phyloP scores from a whole-genome alignment of 2,113 vertebrate genomes.

The Anarhynchus alexandrinus region DNA sequence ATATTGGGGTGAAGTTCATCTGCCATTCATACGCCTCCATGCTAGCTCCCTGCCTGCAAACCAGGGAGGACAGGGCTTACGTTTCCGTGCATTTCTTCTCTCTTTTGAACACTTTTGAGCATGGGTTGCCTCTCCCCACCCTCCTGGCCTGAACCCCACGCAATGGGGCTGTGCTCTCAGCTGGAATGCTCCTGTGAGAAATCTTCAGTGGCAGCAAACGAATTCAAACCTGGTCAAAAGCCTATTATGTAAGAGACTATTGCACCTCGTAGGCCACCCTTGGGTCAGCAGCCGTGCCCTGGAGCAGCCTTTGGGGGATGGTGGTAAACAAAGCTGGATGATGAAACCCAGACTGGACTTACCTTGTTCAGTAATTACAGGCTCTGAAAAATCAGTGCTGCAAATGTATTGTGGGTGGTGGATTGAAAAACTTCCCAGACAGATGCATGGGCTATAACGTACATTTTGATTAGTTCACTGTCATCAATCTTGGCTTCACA shows the following conservation, averaged over 20 bases:
- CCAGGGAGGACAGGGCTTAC: rapidly evolving
- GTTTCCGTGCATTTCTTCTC: not conserved
- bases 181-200: not conserved
- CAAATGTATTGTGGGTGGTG: not conserved
- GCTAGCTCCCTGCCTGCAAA: not conserved
- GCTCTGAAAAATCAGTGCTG: not conserved
- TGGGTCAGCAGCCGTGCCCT: not conserved
- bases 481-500: rapidly evolving
- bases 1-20: not conserved
- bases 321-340: not conserved
- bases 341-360: not conserved
- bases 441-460: not conserved
- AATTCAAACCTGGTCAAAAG: not conserved
- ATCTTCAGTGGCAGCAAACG: not conserved
- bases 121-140: not conserved
- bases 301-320: not conserved
- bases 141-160: not conserved
- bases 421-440: not conserved
- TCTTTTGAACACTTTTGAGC: not conserved
- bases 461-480: not conserved
- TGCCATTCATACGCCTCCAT: not conserved
- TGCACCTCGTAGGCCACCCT: not conserved
- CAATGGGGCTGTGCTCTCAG: not conserved
- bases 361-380: not conserved
- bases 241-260: not conserved